phyloP scores from a whole-genome alignment of 2,888 invertebrate species.

The Meandrusa payeni region DNA sequence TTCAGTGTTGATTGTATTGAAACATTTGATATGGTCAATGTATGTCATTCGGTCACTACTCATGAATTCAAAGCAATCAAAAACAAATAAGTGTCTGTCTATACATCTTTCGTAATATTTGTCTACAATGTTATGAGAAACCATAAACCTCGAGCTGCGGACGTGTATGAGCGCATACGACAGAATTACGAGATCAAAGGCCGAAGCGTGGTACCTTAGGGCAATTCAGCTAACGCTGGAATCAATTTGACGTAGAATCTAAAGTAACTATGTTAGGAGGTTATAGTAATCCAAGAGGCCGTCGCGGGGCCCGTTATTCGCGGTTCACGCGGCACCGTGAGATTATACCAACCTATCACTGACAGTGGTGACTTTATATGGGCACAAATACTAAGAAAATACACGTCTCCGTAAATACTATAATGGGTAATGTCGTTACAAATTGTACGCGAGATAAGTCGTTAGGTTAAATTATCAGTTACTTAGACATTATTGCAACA shows the following conservation, averaged over 20 bases:
- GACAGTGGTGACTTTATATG: conserved; percentile 53
- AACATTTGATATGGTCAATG: too few relatives aligned
- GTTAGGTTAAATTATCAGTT: too few relatives aligned
- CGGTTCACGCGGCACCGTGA: conserved; percentile 62
- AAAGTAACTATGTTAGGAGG: conserved; percentile 67
- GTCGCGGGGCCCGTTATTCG: conserved; percentile 54
- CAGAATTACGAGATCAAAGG: conserved; percentile 27
- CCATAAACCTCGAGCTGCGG: conserved; percentile 22
- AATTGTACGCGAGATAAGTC: background rate
- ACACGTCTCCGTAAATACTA: conserved; percentile 25
- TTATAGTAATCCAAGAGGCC: conserved; percentile 62
- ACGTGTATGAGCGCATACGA: conserved; percentile 36
- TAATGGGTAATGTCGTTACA: conserved; percentile 5
- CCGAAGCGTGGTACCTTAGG: conserved; percentile 32
- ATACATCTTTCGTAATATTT: too few relatives aligned
- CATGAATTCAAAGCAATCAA: too few relatives aligned
- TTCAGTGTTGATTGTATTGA: too few relatives aligned
- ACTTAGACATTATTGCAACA: too few relatives aligned
- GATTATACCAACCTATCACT: conserved; percentile 68
- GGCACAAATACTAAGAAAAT: conserved; percentile 37
- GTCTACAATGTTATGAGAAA: conserved; percentile 14
- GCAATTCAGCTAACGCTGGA: conserved; percentile 40
- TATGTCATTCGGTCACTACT: too few relatives aligned
- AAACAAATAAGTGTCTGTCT: too few relatives aligned
- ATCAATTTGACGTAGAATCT: conserved; percentile 64